Evolutionary conservation across 2,888 invertebrate species (phyloP).

Genomic region (Erebia epiphron): DNA sequence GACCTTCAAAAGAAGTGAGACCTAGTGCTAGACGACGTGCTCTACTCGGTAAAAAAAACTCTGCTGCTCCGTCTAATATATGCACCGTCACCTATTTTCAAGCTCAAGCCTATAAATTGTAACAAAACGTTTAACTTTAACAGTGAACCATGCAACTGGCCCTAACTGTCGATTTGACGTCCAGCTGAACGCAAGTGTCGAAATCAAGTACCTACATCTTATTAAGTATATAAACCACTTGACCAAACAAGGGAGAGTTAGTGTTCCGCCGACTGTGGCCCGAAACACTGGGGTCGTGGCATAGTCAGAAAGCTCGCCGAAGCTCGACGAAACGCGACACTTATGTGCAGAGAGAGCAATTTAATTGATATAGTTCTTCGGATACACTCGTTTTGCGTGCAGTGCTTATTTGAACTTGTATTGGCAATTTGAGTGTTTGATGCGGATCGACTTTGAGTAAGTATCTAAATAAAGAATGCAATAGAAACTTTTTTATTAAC

Average conservation of each 20-base stretch:
- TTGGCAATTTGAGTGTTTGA: background rate
- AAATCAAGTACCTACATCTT: constrained; percentile 39
- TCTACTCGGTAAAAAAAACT: too few species aligned
- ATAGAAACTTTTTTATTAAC: background rate
- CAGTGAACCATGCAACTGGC: background rate
- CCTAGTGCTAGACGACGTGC: too few species aligned
- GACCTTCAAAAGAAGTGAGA: too few species aligned
- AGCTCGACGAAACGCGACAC: background rate
- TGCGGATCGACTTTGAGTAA: background rate
- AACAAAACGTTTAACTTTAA: too few species aligned
- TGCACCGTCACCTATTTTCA: too few species aligned
- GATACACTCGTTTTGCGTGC: background rate
- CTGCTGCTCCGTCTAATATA: too few species aligned
- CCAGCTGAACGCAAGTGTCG: background rate
- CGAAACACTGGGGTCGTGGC: background rate
- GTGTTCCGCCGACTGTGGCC: constrained; percentile 30
- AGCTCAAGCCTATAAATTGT: background rate
- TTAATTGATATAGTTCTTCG: constrained; percentile 3
- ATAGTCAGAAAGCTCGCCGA: background rate
- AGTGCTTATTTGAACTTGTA: background rate
- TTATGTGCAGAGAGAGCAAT: background rate
- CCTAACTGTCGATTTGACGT: background rate
- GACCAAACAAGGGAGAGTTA: constrained; percentile 36
- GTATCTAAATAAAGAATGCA: background rate
- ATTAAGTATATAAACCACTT: constrained; percentile 14